A percentile compares a stretch with the other conserved stretches of the same genome.
phyloP scores from a whole-genome alignment of 2,113 vertebrate species.

The Thomomys bottae region DNA sequence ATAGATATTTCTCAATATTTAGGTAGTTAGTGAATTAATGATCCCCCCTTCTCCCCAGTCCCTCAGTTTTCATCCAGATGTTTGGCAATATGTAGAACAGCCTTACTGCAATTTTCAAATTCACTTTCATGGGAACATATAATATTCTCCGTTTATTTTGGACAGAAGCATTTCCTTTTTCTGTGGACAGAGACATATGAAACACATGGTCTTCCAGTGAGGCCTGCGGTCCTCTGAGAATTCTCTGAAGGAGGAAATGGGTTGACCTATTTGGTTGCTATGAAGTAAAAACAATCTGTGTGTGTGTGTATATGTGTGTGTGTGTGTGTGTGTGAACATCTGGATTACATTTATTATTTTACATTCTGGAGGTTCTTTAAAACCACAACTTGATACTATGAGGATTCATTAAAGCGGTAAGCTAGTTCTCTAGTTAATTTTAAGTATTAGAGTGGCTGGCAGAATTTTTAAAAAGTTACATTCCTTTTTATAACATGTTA shows the following conservation, averaged over 20 bases:
- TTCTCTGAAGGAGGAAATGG: slow-evolving; percentile 88
- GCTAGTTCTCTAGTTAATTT: slow-evolving; percentile 50
- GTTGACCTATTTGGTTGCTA: slow-evolving; percentile 89
- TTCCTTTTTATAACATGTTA: slow-evolving; percentile 49
- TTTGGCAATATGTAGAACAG: slow-evolving; percentile 54
- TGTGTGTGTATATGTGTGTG: slow-evolving; percentile 71
- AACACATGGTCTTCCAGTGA: slow-evolving; percentile 79
- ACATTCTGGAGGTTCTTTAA: slow-evolving; percentile 83
- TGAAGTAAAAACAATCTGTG: slow-evolving; percentile 87
- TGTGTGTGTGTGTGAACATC: slow-evolving; percentile 82
- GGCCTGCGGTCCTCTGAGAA: slow-evolving; percentile 82
- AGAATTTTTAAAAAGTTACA: slow-evolving; percentile 19
- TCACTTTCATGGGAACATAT: slow-evolving; percentile 83
- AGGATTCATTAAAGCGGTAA: slow-evolving; percentile 73
- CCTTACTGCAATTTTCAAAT: slow-evolving; percentile 7
- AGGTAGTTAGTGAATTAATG: slow-evolving; percentile 47
- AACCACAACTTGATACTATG: slow-evolving; percentile 77
- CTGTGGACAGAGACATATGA: slow-evolving; percentile 78
- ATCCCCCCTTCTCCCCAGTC: neutral
- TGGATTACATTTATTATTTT: slow-evolving; percentile 86
- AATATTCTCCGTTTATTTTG: slow-evolving; percentile 78
- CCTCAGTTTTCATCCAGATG: slow-evolving; percentile 67
- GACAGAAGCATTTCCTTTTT: slow-evolving; percentile 83
- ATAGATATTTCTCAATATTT: slow-evolving; percentile 50
- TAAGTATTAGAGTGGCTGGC: slow-evolving; percentile 12